Conservation (phyloP, 2,888 invertebrate genomes). For the Machimus rusticus region DNA sequence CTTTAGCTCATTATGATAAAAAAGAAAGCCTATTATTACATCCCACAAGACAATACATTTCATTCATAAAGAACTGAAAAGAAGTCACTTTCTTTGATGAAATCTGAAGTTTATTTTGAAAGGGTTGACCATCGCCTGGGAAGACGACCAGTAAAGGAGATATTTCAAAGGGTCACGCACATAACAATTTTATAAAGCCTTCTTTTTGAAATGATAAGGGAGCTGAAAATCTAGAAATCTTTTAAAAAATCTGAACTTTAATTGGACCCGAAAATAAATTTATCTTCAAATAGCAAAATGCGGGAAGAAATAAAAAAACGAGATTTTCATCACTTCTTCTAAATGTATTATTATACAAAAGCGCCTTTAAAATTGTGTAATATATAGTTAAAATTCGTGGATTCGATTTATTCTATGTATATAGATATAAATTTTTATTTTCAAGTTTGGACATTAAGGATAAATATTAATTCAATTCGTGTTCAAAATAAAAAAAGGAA, state of each 20-base stretch:
- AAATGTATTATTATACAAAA: no score
- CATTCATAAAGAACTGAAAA: neutral
- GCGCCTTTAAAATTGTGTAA: no score
- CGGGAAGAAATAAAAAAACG: no score
- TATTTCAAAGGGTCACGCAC: neutral
- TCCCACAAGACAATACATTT: neutral
- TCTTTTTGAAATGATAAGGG: neutral
- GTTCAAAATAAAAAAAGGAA: no score
- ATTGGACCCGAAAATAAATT: neutral
- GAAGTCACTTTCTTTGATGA: neutral
- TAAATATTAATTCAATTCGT: no score
- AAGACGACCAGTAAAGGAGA: neutral
- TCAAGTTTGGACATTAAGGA: no score
- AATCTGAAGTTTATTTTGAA: neutral
- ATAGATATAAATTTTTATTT: no score
- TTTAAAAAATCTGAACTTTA: neutral
- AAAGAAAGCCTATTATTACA: neutral
- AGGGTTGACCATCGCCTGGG: neutral
- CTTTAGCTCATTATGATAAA: neutral
- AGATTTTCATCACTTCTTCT: no score
- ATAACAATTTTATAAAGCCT: neutral
- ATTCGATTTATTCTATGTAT: no score
- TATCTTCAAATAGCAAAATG: neutral
- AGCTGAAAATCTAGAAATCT: neutral
- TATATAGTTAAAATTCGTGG: no score